Percentiles rank a stretch among this genome's conserved stretches.
These are phyloP conservation scores for Nebria brevicollis DNA, from an alignment of 2,888 invertebrate genomes.

Conservation along the genomic window DNA sequence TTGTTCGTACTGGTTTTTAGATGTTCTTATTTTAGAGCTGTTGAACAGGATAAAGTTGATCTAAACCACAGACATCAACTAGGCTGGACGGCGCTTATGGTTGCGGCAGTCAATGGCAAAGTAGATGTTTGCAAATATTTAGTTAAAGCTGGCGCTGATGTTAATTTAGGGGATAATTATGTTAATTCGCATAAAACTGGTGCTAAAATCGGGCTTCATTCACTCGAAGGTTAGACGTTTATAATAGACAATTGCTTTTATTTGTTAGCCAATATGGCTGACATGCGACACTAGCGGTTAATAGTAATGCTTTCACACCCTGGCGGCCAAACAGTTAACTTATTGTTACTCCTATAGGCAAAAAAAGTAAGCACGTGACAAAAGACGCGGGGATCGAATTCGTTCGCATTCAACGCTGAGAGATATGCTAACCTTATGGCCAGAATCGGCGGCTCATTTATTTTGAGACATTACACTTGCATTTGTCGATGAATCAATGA, in stretches of 20 bases:
- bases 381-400: no score
- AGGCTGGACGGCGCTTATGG: constrained; percentile 90
- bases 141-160: constrained; percentile 80
- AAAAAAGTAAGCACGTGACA: no score
- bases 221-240: constrained; percentile 71
- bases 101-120: constrained; percentile 83
- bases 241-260: background rate
- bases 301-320: background rate
- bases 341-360: constrained; percentile 18
- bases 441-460: no score
- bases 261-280: background rate
- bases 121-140: constrained; percentile 69
- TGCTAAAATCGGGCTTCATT: constrained; percentile 73
- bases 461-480: no score
- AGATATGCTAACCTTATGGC: no score
- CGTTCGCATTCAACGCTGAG: no score
- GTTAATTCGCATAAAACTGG: constrained; percentile 75
- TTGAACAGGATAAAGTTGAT: constrained; percentile 65
- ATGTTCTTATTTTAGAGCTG: constrained; percentile 55
- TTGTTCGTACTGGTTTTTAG: constrained; percentile 32
- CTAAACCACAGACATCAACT: constrained; percentile 78
- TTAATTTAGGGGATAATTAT: constrained; percentile 80
- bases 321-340: background rate
- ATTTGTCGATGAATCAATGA: no score
- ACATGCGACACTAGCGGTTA: background rate